phyloP scores from a whole-genome alignment of 2,113 vertebrate species.

The Xenopus borealis region DNA sequence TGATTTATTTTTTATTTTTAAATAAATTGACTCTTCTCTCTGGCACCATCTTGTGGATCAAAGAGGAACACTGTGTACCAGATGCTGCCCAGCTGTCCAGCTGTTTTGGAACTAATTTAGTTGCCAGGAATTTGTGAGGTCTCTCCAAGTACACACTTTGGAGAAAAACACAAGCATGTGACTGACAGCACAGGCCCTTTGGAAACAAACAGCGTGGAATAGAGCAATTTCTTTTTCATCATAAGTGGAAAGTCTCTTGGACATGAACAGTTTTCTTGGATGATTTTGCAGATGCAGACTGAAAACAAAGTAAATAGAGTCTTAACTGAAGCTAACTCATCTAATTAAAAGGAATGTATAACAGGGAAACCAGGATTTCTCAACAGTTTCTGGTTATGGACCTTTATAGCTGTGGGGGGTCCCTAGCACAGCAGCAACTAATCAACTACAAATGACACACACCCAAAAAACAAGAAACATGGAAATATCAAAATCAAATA shows the following conservation, averaged over 20 bases:
- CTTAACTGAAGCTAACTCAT: not conserved
- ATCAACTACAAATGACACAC: no score
- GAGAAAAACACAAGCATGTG: constrained; percentile 9
- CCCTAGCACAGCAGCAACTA: no score
- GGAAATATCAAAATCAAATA: no score
- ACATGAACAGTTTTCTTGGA: not conserved
- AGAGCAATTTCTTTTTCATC: constrained; percentile 52
- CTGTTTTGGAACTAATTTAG: not conserved
- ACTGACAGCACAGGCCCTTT: constrained; percentile 40
- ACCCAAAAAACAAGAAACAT: no score
- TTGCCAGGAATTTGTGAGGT: constrained; percentile 27
- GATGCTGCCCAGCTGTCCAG: constrained; percentile 2
- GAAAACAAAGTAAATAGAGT: no score
- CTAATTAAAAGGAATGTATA: no score
- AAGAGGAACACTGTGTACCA: constrained; percentile 45
- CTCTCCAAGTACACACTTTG: constrained; percentile 9
- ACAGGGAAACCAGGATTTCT: no score
- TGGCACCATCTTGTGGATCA: constrained; percentile 76
- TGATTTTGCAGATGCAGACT: no score
- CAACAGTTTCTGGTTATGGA: no score
- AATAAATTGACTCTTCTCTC: constrained; percentile 63
- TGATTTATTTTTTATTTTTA: not conserved
- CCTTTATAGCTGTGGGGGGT: no score
- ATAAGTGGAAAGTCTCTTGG: constrained; percentile 47
- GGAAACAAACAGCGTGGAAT: constrained; percentile 49